phyloP scores from a whole-genome alignment of 2,113 vertebrate species.

The Suncus etruscus region DNA sequence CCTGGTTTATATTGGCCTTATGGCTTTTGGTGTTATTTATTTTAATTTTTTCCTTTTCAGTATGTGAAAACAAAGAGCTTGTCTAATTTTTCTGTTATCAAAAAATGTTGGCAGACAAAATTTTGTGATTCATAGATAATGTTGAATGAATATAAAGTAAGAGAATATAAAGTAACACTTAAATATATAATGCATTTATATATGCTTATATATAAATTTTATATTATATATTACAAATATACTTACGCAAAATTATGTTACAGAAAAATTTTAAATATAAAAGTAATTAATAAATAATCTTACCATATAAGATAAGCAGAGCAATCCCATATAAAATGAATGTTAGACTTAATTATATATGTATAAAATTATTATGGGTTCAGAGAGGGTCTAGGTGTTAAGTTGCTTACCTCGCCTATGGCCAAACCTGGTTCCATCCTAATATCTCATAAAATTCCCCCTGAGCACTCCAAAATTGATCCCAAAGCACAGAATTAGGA shows the following conservation, averaged over 20 bases:
- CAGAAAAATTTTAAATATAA: slow-evolving; percentile 5
- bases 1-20: neutral
- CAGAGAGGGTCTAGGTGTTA: too few species aligned
- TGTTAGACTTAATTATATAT: slow-evolving; percentile 42
- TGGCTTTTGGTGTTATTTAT: neutral
- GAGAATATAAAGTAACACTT: neutral
- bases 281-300: neutral
- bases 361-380: slow-evolving; percentile 32
- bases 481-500: too few species aligned
- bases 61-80: neutral
- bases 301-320: neutral
- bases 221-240: neutral
- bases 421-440: too few species aligned
- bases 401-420: too few species aligned
- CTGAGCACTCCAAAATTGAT: too few species aligned
- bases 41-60: neutral
- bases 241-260: neutral
- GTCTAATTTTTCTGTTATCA: neutral
- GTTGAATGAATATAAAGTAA: slow-evolving; percentile 1
- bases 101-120: slow-evolving; percentile 28
- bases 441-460: too few species aligned
- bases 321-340: slow-evolving; percentile 10
- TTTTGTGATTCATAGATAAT: neutral
- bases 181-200: neutral
- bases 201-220: neutral